Base-by-base conservation (phyloP, 2,113 vertebrate species). In the Sinocyclocheilus rhinocerous region DNA sequence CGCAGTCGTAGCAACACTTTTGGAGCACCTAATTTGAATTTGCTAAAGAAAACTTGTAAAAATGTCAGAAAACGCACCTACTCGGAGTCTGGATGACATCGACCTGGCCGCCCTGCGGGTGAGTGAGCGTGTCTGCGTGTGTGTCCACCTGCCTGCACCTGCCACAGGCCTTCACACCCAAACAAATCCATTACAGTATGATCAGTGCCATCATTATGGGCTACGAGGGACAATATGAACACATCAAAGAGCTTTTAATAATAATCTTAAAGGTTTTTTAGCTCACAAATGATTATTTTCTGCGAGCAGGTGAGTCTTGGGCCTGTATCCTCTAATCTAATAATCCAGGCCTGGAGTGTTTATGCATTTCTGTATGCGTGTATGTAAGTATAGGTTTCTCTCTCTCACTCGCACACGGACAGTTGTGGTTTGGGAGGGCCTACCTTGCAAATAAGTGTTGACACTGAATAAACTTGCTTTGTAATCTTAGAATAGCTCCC, bases 31-130 rank as follows among this genome's bases (percentile, higher is more conserved):
- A 10, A 75, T 65, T 75, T 75, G 22, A 24, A 75, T 81, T 18
- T 6, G 36, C 50, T 88, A 12, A 84, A 87, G 69, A 59, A 88
- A 78, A 85, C 65, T 50, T 33, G 81, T 89, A 90, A 92, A 91
- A 63, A 97, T 97, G 95, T 95, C 96, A 90, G 97, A 97, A 94
- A 97, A 96, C 92, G 96, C 97, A 92, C 97, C 97, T 88, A 96
- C 97, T 92, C 95, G 97, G 93, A 97, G 97, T 95, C 94, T 98
- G 95, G 97, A 98, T 90, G 97, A 97, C 93, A 98, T 98, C 91
- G 97, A 97, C 95, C 96, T 97, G 91, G 96, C 95, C 57, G 96
- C 97, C 87, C 93, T 97, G 86, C 92, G 97, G 97, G 97, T 98
- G 91, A 97, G 97, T 85, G 4, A 16, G 36, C 89, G 4, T 16